Conservation (phyloP, 2,113 vertebrate genomes). For the Chrysemys picta region DNA sequence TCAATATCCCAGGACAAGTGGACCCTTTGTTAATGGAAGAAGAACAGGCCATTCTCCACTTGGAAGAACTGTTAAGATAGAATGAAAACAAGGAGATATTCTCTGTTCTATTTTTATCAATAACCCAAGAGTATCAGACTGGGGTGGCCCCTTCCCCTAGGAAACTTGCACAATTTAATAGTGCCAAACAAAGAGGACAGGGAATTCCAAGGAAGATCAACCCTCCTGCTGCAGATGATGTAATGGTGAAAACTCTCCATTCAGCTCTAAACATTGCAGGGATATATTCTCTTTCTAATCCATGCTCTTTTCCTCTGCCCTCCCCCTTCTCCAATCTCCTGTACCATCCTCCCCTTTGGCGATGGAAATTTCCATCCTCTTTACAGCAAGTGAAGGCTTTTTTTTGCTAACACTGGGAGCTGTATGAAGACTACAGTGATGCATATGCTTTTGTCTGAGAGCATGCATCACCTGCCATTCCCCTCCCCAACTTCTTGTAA, state of each 20-base stretch:
- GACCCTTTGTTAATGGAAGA: conserved; percentile 60
- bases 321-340: not conserved
- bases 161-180: conserved; percentile 23
- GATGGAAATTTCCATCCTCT: not conserved
- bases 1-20: conserved; percentile 57
- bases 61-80: conserved; percentile 57
- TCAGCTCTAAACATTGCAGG: not conserved
- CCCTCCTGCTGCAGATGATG: not conserved
- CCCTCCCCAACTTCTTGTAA: not conserved
- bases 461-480: not conserved
- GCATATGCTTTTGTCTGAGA: conserved; percentile 36
- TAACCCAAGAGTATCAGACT: conserved; percentile 42
- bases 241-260: not conserved
- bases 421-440: not conserved
- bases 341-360: not conserved
- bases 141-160: conserved; percentile 12
- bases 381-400: not conserved
- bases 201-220: not conserved
- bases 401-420: not conserved
- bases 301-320: not conserved
- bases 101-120: conserved; percentile 66
- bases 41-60: conserved; percentile 50
- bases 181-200: not conserved
- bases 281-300: accelerated
- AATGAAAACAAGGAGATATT: conserved; percentile 60